Conservation (phyloP, 2,797 vertebrate species). For the Halcyon smyrnensis region DNA sequence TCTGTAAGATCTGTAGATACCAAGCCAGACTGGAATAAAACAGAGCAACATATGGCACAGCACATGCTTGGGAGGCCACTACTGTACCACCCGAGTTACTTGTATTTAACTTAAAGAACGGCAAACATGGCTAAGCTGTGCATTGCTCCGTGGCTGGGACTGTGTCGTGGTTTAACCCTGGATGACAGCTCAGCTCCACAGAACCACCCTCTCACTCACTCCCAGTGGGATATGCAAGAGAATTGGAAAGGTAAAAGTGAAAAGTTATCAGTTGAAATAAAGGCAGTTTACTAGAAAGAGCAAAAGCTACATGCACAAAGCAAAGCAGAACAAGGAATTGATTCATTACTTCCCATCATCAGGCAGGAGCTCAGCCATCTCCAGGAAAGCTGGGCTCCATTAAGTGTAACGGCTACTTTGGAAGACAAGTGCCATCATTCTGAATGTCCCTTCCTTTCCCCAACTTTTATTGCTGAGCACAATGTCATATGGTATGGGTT, state of each 20-base stretch:
- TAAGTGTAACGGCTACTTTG: fast-evolving
- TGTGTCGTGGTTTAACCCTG: neutral
- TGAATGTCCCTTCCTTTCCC: neutral
- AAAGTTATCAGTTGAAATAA: neutral
- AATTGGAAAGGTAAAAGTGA: neutral
- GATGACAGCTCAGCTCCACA: neutral
- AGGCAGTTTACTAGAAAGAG: neutral
- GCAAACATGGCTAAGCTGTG: neutral
- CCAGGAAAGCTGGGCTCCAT: neutral
- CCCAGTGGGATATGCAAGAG: neutral
- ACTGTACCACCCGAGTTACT: neutral
- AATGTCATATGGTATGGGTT: fast-evolving
- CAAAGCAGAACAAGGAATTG: neutral
- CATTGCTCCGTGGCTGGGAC: neutral
- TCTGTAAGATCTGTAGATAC: neutral
- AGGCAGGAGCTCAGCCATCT: neutral
- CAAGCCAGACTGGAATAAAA: neutral
- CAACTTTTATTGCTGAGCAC: neutral
- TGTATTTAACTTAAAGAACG: neutral
- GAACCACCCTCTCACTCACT: neutral
- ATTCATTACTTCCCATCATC: fast-evolving
- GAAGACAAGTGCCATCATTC: fast-evolving
- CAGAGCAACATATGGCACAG: neutral
- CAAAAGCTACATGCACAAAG: neutral
- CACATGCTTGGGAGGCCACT: neutral